These are phyloP conservation scores for Accipiter virgatus DNA, from an alignment of 2,113 vertebrate genomes.

Conservation along the genomic window DNA sequence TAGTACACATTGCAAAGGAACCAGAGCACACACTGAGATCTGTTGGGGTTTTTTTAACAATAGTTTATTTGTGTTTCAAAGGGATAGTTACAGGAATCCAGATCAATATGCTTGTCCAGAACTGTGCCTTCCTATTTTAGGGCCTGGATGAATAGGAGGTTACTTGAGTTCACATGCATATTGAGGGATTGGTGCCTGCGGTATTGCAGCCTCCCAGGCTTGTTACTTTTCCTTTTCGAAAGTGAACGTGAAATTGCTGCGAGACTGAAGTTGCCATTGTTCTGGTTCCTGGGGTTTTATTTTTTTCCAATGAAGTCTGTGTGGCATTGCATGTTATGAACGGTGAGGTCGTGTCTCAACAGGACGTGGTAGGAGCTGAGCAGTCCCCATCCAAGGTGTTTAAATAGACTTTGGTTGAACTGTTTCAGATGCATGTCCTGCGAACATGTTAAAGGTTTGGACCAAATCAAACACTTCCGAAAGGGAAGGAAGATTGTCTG, in stretches of 20 bases:
- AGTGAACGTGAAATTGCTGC: constrained; percentile 46
- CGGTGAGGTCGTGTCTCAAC: neutral
- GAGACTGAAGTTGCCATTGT: constrained; percentile 20
- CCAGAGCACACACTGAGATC: constrained; percentile 64
- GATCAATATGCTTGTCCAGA: constrained; percentile 68
- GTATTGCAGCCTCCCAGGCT: constrained; percentile 26
- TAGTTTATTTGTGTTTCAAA: constrained; percentile 72
- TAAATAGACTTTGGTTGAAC: neutral
- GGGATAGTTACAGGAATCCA: constrained; percentile 68
- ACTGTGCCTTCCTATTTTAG: constrained; percentile 62
- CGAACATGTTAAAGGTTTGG: neutral
- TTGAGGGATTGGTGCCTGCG: constrained; percentile 41
- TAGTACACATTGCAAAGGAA: constrained; percentile 67
- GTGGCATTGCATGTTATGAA: neutral
- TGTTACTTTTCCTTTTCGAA: constrained; percentile 44
- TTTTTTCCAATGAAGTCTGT: neutral
- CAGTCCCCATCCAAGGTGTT: neutral
- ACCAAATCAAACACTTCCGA: neutral
- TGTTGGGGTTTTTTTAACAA: constrained; percentile 66
- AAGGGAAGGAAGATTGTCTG: neutral
- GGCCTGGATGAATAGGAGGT: constrained; percentile 60
- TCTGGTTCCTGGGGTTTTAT: neutral
- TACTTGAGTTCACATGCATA: constrained; percentile 63
- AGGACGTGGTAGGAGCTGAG: neutral
- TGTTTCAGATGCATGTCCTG: neutral